Conservation (phyloP, 2,797 vertebrate species). For the Lagocephalus sceleratus region DNA sequence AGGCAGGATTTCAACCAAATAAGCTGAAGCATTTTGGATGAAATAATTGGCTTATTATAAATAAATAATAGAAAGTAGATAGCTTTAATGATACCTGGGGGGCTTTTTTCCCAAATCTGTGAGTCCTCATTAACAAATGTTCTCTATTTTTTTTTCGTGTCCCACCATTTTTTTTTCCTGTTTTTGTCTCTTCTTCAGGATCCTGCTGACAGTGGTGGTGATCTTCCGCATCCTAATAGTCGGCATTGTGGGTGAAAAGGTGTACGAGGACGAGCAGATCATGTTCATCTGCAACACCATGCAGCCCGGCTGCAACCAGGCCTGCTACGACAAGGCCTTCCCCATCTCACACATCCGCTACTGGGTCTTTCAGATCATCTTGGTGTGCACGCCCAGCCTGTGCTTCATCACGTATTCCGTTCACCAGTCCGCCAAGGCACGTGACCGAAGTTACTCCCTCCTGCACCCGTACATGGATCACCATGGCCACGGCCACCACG, state of each 20-base stretch:
- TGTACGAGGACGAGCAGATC: constrained; percentile 89
- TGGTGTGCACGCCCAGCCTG: constrained; percentile 86
- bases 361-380: constrained; percentile 88
- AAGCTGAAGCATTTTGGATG: constrained; percentile 1
- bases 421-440: constrained; percentile 83
- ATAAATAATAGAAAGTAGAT: neutral
- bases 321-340: constrained; percentile 89
- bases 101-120: constrained; percentile 14
- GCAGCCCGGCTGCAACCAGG: constrained; percentile 90
- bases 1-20: neutral
- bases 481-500: constrained; percentile 64
- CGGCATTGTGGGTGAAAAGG: constrained; percentile 89
- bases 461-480: constrained; percentile 81
- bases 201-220: constrained; percentile 91
- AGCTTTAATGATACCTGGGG: too few relatives aligned
- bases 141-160: constrained; percentile 38
- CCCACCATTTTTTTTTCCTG: constrained; percentile 40
- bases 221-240: constrained; percentile 92
- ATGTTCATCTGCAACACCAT: constrained; percentile 94
- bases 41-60: too few relatives aligned
- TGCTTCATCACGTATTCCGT: constrained; percentile 90
- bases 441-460: constrained; percentile 79
- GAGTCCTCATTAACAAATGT: constrained; percentile 40
- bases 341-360: constrained; percentile 92
- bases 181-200: constrained; percentile 65